Percentiles rank a stretch among this genome's conserved stretches.
Conservation (phyloP, 2,113 vertebrate species). For the Rallus limicola region DNA sequence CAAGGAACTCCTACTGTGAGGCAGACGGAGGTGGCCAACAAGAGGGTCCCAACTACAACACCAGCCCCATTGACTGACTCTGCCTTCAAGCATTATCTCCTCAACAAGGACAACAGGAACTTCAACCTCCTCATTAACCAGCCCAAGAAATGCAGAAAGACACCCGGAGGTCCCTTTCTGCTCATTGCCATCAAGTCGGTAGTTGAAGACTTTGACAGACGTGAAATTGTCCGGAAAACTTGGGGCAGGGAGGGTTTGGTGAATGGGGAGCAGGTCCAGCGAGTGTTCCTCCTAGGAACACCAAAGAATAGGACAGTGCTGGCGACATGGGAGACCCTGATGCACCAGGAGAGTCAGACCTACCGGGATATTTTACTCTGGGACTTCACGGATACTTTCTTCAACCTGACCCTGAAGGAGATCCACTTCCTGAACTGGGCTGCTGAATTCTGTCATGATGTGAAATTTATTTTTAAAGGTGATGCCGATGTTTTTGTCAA, state of each 20-base stretch:
- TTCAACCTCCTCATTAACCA: conserved; percentile 92
- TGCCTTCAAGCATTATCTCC: conserved; percentile 84
- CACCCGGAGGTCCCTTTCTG: conserved; percentile 77
- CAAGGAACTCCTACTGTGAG: neutral
- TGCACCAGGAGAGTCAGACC: conserved; percentile 86
- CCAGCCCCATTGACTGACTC: conserved; percentile 18
- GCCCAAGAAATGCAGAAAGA: conserved; percentile 83
- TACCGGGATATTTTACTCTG: conserved; percentile 91
- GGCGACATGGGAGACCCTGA: conserved; percentile 86
- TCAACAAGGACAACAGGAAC: conserved; percentile 88
- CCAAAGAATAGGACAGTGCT: conserved; percentile 80
- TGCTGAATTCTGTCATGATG: conserved; percentile 82
- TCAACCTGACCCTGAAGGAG: conserved; percentile 97
- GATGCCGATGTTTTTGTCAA: conserved; percentile 95
- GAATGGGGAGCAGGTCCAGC: conserved; percentile 76
- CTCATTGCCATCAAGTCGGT: conserved; percentile 93
- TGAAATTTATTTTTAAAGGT: conserved; percentile 93
- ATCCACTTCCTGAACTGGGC: conserved; percentile 94
- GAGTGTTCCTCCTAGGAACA: conserved; percentile 90
- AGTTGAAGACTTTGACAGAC: conserved; percentile 89
- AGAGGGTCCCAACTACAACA: neutral
- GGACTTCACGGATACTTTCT: conserved; percentile 97
- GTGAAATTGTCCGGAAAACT: conserved; percentile 93
- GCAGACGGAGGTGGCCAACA: neutral
- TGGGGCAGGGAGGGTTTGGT: conserved; percentile 89